Evolutionary conservation across 23 tunicate genomes (phyloP).

Genomic region (Styela clava): DNA sequence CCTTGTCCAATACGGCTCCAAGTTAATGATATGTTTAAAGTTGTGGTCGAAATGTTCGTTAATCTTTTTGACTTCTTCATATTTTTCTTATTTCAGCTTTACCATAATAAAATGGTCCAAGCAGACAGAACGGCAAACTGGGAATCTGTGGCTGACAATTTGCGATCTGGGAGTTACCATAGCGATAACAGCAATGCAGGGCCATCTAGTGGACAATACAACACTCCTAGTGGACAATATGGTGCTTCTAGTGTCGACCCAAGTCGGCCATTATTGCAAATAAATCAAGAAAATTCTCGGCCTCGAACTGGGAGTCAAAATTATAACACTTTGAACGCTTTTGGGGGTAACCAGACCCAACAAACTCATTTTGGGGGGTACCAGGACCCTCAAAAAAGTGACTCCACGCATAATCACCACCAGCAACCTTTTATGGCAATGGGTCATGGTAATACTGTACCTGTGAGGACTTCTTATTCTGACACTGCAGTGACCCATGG

Average conservation of each 20-base stretch:
- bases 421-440: neutral
- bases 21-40: too few species aligned
- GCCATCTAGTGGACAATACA: neutral
- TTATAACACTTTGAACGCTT: neutral
- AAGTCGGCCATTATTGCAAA: slow-evolving; percentile 1
- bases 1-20: too few species aligned
- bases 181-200: slow-evolving; percentile 6
- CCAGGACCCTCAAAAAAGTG: neutral
- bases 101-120: slow-evolving; percentile 2
- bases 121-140: slow-evolving; percentile 19
- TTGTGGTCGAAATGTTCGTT: too few species aligned
- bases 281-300: neutral
- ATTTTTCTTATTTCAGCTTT: slow-evolving; percentile 16
- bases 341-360: neutral
- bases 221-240: neutral
- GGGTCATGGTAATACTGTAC: neutral
- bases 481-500: slow-evolving; percentile 4
- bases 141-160: slow-evolving; percentile 5
- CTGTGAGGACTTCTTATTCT: neutral
- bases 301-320: slow-evolving; percentile 1
- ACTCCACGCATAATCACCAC: neutral
- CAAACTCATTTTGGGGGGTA: neutral
- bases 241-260: neutral
- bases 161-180: slow-evolving; percentile 23
- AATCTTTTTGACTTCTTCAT: too few species aligned